phyloP scores from a whole-genome alignment of 1,140 invertebrate species.

The Diuraphis noxia region DNA sequence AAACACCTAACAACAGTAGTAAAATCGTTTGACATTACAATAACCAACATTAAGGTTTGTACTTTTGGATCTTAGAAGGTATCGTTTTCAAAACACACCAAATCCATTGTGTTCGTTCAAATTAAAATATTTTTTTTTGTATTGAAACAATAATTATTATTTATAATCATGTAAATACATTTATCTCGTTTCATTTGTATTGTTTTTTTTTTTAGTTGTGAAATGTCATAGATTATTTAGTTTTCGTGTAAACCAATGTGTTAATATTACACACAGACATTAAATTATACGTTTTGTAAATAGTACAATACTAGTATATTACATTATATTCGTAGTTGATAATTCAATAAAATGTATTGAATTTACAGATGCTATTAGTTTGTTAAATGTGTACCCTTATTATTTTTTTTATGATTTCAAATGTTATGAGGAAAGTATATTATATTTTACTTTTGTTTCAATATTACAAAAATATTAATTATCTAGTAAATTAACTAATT shows the following conservation, averaged over 20 bases:
- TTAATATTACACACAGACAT: conserved; percentile 7
- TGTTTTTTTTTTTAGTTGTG: background rate
- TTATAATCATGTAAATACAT: background rate
- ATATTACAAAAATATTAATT: no score
- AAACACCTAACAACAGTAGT: background rate
- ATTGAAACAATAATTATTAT: background rate
- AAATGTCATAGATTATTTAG: background rate
- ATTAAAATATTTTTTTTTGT: background rate
- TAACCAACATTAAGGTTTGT: conserved; percentile 31
- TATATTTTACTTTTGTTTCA: background rate
- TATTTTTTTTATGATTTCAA: background rate
- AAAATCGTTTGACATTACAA: conserved; percentile 27
- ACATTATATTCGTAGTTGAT: conserved; percentile 10
- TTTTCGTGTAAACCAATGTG: background rate
- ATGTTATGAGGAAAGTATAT: background rate
- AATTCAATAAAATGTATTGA: background rate
- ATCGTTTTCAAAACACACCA: background rate
- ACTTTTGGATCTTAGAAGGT: conserved; percentile 32
- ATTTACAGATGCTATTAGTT: background rate
- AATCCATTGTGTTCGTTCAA: background rate
- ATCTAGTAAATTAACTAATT: background rate
- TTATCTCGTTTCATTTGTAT: background rate
- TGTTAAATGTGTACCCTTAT: background rate
- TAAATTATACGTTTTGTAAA: background rate
- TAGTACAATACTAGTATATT: background rate